Base-by-base conservation (phyloP, 2,888 invertebrate genomes). In the Noctua comes region DNA sequence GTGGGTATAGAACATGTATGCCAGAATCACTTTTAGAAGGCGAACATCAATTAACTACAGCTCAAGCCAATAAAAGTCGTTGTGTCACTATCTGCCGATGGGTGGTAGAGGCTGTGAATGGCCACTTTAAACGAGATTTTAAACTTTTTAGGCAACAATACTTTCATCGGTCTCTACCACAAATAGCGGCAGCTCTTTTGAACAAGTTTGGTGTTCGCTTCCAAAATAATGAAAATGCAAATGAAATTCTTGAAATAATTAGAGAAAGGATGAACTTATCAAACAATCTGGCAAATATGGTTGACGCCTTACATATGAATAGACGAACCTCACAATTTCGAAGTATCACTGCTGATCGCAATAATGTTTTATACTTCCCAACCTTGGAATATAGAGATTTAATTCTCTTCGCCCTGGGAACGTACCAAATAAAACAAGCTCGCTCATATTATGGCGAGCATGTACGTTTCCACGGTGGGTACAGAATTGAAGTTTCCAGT, bases 81-180 rank as follows among this genome's bases (percentile, higher is more conserved):
- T 43, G 66, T 66, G 43, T 66, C n/a, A 43, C 66, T n/a, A n/a
- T 66, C n/a, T 66, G 66, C 16, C 16, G 46, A 68, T 68, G 66
- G 66, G 46, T 51, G 51, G 51, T 54, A 54, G 54, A 57, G 48
- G 73, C 64, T 13, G 46, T 48, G 21, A 48, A 48, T 68, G 68
- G 68, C 11, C 68, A 68, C 27, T 68, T 68, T 48, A 68, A 68
- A 48, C 27, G 68, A 48, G 68, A 68, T 8, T 68, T 68, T 6
- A 46, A 68, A 48, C 27, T 68, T 31, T 59, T 71, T 27, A 71
- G 31, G 24, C 40, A 54, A 69, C 65, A 65, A 68, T 68, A 68
- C 21, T 68, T 48, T 68, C 68, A 68, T 68, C 73, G 79, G 79
- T 75, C 65, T 75, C 70, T 75, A 70, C 71, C 68, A 48, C 48